Conservation (phyloP, 2,113 vertebrate species). For the Pluvianellus socialis region DNA sequence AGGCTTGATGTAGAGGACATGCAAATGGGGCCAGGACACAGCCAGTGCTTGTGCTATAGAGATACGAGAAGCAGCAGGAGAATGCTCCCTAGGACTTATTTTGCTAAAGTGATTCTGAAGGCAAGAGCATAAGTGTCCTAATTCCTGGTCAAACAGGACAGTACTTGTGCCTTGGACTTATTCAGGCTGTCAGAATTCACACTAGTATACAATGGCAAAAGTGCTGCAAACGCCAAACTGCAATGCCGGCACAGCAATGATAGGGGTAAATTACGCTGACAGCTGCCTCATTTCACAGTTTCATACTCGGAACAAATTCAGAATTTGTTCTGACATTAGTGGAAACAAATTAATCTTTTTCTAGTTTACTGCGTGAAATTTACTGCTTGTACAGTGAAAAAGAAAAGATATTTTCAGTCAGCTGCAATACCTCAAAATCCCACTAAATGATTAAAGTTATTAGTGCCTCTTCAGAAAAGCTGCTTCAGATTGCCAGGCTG, state of each 20-base stretch:
- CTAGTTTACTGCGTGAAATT: conserved; percentile 21
- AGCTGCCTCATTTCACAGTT: conserved; percentile 23
- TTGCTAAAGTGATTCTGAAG: neutral
- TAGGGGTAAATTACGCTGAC: neutral
- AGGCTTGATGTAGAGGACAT: neutral
- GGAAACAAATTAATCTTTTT: conserved; percentile 34
- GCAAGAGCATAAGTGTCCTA: neutral
- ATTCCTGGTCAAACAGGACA: neutral
- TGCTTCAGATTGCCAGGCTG: neutral
- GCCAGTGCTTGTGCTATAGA: neutral
- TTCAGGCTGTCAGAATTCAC: neutral
- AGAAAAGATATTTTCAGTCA: neutral
- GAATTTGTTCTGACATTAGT: conserved; percentile 25
- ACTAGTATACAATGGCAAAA: neutral
- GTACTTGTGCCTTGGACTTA: neutral
- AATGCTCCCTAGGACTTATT: neutral
- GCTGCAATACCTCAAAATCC: conserved; percentile 32
- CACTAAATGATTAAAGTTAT: conserved; percentile 15
- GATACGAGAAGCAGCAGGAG: neutral
- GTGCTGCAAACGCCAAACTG: neutral
- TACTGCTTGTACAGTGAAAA: neutral
- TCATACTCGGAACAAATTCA: conserved; percentile 5
- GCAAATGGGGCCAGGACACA: neutral
- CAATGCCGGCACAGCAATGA: neutral
- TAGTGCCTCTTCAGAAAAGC: conserved; percentile 15